Base-by-base conservation (phyloP, 2,113 vertebrate genomes). In the Oryzias melastigma region DNA sequence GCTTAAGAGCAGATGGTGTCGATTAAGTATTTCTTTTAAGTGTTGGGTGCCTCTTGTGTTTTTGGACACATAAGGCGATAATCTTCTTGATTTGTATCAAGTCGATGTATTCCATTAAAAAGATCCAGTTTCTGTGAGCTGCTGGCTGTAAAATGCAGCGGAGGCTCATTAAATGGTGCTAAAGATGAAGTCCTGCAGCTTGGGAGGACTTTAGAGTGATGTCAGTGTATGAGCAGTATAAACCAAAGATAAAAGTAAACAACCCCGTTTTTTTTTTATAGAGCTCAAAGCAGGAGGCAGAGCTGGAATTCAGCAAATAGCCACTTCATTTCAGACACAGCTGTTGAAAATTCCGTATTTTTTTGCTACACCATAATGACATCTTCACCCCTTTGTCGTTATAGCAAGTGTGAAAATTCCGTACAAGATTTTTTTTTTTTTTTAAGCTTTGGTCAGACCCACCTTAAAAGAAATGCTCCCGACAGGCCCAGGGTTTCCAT, bases 231-330 rank as follows among this genome's bases (percentile, higher is more conserved):
- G 19, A 58, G 41, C 45, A 22, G 44, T 15, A 58, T 48, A 13
- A 69, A 50, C 49, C 42, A 15, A 42, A 29, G 52, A 57, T 46
- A 62, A 73, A 52, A 68, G 5, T 16, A 13, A 19, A n/a, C 10
- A 35, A 35, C 27, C n/a, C 4, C 18, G 20, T 43, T 51, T 59
- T 62, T 43, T 51, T 59, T 62, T 65, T 44, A 65, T 25, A 44
- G 2, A 22, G 51, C 45, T 54, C 57, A 14, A 16, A 66, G 41
- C 56, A 52, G 12, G 15, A 64, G 44, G 22, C 45, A 43, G 45
- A 52, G 60, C 52, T 70, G 56, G 65, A 68, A 77, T 78, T 50
- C 47, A 80, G 80, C 47, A 78, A 78, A 76, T 49, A 71, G 45
- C 41, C 55, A 71, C 22, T 35, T 68, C 24, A 22, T 42, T 48